Conservation (phyloP, 2,888 invertebrate genomes). For the Erebia epiphron region DNA sequence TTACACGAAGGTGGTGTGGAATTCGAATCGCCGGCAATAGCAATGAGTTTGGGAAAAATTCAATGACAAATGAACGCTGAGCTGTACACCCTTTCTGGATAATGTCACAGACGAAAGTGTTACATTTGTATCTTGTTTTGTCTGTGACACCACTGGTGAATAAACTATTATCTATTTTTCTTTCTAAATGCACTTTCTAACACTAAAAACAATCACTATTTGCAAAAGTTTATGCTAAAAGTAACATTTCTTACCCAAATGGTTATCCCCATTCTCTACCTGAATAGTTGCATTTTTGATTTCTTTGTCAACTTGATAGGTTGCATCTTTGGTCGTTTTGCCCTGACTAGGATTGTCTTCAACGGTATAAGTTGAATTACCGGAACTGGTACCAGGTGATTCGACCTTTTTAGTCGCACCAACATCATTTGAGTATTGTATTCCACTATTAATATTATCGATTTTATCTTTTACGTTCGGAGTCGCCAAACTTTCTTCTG, state of each 20-base stretch:
- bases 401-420: not conserved
- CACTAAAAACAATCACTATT: too few species aligned
- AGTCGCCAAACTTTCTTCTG: not conserved
- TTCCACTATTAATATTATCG: not conserved
- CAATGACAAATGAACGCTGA: too few species aligned
- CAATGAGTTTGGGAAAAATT: too few species aligned
- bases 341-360: not conserved
- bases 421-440: not conserved
- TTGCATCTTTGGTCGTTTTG: not conserved
- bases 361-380: slow-evolving; percentile 8
- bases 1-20: too few species aligned
- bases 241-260: not conserved
- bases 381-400: slow-evolving; percentile 3
- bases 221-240: too few species aligned
- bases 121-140: too few species aligned
- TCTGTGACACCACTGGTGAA: too few species aligned
- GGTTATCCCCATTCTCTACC: not conserved
- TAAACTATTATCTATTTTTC: too few species aligned
- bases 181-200: too few species aligned
- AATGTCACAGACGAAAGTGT: too few species aligned
- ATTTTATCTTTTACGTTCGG: not conserved
- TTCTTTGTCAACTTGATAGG: not conserved
- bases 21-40: too few species aligned
- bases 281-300: not conserved
- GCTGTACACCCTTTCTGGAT: too few species aligned